Evolutionary conservation across 2,888 invertebrate species (phyloP).

Genomic region (Agrotis segetum): DNA sequence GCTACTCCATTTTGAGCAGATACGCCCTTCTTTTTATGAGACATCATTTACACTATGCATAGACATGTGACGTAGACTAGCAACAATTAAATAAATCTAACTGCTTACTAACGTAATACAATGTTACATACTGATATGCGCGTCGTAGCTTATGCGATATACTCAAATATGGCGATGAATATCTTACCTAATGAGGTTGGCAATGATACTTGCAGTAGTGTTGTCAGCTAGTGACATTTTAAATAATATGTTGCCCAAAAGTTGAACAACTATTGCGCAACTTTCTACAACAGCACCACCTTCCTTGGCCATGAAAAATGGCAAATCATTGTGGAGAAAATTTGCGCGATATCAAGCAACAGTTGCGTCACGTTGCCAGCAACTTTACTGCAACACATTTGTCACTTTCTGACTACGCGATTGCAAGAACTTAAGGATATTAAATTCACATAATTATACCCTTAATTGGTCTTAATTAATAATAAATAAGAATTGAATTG

Average conservation of each 20-base stretch:
- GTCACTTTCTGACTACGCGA: background rate
- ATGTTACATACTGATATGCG: constrained; percentile 56
- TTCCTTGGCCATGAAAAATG: background rate
- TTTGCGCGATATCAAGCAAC: background rate
- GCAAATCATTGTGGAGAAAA: background rate
- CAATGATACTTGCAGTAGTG: constrained; percentile 24
- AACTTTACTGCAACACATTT: background rate
- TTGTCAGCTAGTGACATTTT: background rate
- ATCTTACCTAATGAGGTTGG: constrained; percentile 39
- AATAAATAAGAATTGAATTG: constrained; percentile 60
- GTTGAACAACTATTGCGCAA: background rate
- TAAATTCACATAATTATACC: constrained; percentile 45
- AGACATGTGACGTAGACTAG: constrained; percentile 34
- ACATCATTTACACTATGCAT: constrained; percentile 34
- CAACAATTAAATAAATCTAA: constrained; percentile 37
- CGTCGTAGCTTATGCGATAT: constrained; percentile 32
- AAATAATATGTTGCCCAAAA: background rate
- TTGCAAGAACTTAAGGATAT: constrained; percentile 52
- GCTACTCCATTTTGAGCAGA: too few relatives aligned
- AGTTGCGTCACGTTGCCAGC: background rate
- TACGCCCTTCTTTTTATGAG: background rate
- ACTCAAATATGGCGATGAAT: constrained; percentile 50
- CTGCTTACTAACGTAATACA: constrained; percentile 30
- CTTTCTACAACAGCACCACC: background rate
- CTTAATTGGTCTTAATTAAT: constrained; percentile 51